A percentile compares a stretch with the other conserved stretches of the same genome.
These are phyloP conservation scores for Prorops nasuta DNA, from an alignment of 1,140 invertebrate species.

Conservation along the genomic window DNA sequence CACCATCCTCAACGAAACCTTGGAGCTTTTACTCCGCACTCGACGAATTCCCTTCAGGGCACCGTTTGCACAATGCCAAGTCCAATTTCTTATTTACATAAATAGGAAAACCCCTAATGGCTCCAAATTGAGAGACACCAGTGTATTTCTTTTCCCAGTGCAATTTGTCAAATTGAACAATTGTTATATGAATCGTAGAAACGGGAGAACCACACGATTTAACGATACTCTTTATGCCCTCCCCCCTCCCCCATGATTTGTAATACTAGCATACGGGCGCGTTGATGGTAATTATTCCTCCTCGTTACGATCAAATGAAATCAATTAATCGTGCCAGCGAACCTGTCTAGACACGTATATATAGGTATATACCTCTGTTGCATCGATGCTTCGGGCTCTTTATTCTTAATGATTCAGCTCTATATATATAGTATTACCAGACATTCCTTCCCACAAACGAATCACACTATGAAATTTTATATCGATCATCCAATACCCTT, in stretches of 20 bases:
- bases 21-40: conserved; percentile 22
- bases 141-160: conserved; percentile 11
- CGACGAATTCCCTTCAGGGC: neutral
- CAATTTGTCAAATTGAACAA: conserved; percentile 13
- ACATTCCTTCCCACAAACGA: too few relatives aligned
- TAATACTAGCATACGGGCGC: conserved; percentile 33
- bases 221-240: too few relatives aligned
- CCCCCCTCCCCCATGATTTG: conserved; percentile 23
- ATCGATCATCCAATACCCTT: too few relatives aligned
- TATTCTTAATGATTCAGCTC: conserved; percentile 18
- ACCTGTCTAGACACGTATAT: too few relatives aligned
- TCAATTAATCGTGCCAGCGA: conserved; percentile 29
- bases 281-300: conserved; percentile 29
- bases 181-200: neutral
- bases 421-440: too few relatives aligned
- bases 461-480: too few relatives aligned
- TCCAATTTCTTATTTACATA: conserved; percentile 42
- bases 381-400: too few relatives aligned
- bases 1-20: conserved; percentile 21
- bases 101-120: conserved; percentile 33
- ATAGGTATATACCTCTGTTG: too few relatives aligned
- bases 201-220: conserved; percentile 10
- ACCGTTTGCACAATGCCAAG: conserved; percentile 3
- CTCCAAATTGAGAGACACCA: conserved; percentile 21
- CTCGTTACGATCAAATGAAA: conserved; percentile 34